Evolutionary conservation across 2,797 vertebrate species (phyloP).

Genomic region (Phylloscopus collybita): DNA sequence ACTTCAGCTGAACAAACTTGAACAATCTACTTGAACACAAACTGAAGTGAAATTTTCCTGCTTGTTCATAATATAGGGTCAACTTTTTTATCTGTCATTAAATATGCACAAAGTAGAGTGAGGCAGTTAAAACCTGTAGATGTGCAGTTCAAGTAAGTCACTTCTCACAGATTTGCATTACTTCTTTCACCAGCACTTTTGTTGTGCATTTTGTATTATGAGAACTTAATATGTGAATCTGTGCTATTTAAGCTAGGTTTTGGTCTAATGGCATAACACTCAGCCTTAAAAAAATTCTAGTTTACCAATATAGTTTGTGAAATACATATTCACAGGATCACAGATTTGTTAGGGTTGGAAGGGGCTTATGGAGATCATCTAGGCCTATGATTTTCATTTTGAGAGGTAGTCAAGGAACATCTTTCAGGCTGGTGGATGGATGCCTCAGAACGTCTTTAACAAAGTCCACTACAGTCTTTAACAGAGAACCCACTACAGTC

Average conservation of each 20-base stretch:
- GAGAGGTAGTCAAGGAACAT: neutral
- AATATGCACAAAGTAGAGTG: slow-evolving; percentile 17
- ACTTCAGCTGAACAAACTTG: neutral
- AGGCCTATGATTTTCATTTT: neutral
- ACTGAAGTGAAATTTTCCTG: neutral
- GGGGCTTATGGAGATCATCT: neutral
- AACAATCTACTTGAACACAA: neutral
- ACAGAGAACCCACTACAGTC: neutral
- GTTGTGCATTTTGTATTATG: neutral
- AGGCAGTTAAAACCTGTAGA: neutral
- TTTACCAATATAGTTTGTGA: neutral
- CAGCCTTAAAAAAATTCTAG: neutral
- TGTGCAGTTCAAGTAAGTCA: neutral
- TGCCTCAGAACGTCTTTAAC: neutral
- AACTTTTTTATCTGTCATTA: neutral
- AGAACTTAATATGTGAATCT: neutral
- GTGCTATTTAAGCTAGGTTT: neutral
- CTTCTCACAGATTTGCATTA: neutral
- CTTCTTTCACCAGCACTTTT: neutral
- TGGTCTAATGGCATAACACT: neutral
- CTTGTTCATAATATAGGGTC: neutral
- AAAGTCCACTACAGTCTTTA: neutral
- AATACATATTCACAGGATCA: neutral
- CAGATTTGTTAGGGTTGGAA: neutral
- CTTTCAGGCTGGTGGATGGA: neutral